A percentile compares a stretch with the other conserved stretches of the same genome.
These are phyloP conservation scores for Jacana jacana DNA, from an alignment of 2,113 vertebrate genomes.

Conservation along the genomic window DNA sequence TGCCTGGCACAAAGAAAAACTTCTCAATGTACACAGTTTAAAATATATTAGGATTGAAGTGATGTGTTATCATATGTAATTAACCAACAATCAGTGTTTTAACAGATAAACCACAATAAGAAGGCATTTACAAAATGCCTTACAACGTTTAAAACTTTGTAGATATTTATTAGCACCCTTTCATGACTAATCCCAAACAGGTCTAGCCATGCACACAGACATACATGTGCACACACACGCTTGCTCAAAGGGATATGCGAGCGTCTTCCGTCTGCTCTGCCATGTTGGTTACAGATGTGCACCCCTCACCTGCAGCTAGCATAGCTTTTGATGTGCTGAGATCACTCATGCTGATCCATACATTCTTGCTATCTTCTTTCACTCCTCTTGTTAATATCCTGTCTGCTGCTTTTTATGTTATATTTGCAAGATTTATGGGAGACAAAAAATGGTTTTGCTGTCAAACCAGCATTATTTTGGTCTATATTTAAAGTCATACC, in stretches of 20 bases:
- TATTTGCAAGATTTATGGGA: conserved; percentile 1
- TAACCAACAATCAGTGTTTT: background rate
- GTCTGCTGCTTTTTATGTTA: background rate
- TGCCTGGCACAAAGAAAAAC: background rate
- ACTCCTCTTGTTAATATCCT: background rate
- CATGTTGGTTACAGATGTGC: background rate
- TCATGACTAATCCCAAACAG: background rate
- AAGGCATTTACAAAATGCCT: background rate
- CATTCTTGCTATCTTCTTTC: background rate
- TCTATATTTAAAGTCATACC: background rate
- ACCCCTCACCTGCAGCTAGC: background rate
- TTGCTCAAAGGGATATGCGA: background rate
- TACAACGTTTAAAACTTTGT: background rate
- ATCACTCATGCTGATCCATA: conserved; percentile 5
- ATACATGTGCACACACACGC: rapidly evolving
- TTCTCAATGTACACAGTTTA: background rate
- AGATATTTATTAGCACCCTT: background rate
- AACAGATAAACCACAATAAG: background rate
- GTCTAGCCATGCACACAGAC: background rate
- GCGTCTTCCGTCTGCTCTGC: rapidly evolving
- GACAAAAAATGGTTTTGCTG: background rate
- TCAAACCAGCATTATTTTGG: background rate
- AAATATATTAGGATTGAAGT: background rate
- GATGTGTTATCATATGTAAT: background rate
- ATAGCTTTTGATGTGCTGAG: background rate